Evolutionary conservation across 2,797 vertebrate species (phyloP), one percentile per base, ranked within the genome.

Genomic region (Bradypus variegatus): DNA sequence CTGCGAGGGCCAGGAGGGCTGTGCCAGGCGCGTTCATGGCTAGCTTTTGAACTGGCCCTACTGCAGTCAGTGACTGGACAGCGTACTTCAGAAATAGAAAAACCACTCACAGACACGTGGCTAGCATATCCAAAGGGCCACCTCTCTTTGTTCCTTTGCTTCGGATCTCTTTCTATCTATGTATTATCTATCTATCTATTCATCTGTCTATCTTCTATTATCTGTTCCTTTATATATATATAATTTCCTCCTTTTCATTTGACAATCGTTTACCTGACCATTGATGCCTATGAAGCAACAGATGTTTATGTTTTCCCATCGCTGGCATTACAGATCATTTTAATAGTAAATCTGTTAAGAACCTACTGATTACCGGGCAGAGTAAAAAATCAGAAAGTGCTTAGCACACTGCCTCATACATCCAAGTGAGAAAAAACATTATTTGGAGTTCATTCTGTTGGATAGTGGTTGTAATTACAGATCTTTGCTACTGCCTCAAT

Each of bases 381-480:
- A n/a, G 53, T 64, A 85, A 90, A 88, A 91, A 81, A 91, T 60
- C 64, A 64, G 79, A 91, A 88, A 90, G 73, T 73, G 73, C 80
- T 88, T 76, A 86, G 60, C 41, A 9, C 48, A n/a, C 2, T 19
- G 80, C 21, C 83, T 73, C 79, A 55, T n/a, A 62, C 53, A 70
- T 58, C 29, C 31, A 78, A 89, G 69, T 81, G 73, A 76, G 62
- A 18, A 90, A 78, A 69, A 64, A 55, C 78, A 90, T 87, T 72
- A 75, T 86, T 81, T 91, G 64, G 67, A 86, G 69, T 89, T 85
- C 19, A 8, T 86, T 92, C 76, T 86, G 45, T 90, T 92, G 86
- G 82, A 92, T 81, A 77, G 73, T 75, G 70, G 70, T 90, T 84
- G 50, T 94, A 94, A 94, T 96, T 91, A 87, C 80, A 65, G 86